Conservation (phyloP, 2,888 invertebrate genomes). For the Cerastis leucographa region DNA sequence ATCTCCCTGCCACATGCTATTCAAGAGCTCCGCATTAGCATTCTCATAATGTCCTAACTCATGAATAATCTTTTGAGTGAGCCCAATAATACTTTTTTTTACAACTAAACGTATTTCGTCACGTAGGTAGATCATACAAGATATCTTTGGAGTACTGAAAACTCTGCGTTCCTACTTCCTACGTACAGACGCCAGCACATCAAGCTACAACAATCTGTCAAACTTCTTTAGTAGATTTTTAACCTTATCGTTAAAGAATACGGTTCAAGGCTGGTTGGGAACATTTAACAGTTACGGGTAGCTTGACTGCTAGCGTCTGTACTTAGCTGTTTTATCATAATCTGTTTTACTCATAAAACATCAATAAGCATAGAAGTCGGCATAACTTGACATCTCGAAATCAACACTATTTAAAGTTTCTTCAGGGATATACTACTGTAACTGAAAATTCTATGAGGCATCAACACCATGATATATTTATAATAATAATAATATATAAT, state of each 20-base stretch:
- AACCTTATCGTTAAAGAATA: too few species aligned
- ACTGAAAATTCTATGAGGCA: too few species aligned
- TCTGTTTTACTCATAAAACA: slow-evolving; percentile 18
- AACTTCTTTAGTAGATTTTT: too few species aligned
- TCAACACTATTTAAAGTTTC: neutral
- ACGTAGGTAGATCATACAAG: slow-evolving; percentile 56
- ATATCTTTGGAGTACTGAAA: slow-evolving; percentile 54
- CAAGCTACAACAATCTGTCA: too few species aligned
- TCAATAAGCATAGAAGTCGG: slow-evolving; percentile 15
- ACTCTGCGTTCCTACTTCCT: neutral
- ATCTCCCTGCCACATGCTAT: slow-evolving; percentile 78
- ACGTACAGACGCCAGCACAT: too few species aligned
- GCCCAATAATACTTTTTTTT: slow-evolving; percentile 72
- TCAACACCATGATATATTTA: too few species aligned
- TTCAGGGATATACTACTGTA: neutral
- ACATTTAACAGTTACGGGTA: too few species aligned
- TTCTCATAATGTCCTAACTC: slow-evolving; percentile 82
- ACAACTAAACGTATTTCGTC: slow-evolving; percentile 67
- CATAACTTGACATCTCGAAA: neutral
- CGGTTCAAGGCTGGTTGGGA: too few species aligned
- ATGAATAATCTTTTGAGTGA: slow-evolving; percentile 84
- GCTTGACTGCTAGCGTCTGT: too few species aligned
- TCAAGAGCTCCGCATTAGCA: slow-evolving; percentile 83
- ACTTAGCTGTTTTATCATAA: slow-evolving; percentile 17
- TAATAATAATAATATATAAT: too few species aligned